phyloP scores from a whole-genome alignment of 2,113 vertebrate genomes.

The Marmota flaviventris region DNA sequence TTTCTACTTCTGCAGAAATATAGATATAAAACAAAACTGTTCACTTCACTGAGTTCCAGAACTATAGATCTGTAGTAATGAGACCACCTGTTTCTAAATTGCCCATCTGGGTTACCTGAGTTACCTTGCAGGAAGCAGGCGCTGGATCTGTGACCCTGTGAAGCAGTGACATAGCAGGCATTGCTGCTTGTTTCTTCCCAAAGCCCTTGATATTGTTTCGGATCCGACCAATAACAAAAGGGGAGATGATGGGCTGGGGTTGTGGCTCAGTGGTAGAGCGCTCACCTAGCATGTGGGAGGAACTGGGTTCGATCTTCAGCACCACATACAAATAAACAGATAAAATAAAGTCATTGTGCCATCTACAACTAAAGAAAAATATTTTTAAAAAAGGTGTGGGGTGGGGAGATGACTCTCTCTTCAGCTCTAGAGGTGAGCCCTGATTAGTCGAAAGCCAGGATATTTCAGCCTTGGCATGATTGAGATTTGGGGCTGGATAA shows the following conservation, averaged over 20 bases:
- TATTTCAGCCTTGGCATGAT: neutral
- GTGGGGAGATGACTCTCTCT: neutral
- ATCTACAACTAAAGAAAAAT: no score
- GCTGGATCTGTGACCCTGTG: neutral
- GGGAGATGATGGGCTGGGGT: neutral
- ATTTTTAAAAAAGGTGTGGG: no score
- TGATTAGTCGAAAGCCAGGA: neutral
- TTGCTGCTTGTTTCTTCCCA: neutral
- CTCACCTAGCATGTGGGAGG: no score
- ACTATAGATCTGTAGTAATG: neutral
- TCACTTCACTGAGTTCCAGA: neutral
- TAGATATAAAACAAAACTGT: neutral
- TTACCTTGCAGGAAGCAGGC: neutral
- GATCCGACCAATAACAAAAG: neutral
- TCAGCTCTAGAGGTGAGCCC: neutral
- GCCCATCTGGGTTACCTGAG: neutral
- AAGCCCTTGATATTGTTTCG: neutral
- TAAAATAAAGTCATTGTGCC: no score
- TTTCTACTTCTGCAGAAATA: slow-evolving; percentile 34
- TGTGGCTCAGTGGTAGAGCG: no score
- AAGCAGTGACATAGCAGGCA: neutral
- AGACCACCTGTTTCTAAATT: neutral
- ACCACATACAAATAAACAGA: no score
- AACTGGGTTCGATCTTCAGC: no score
- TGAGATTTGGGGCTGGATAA: neutral